Base-by-base conservation (phyloP, 2,797 vertebrate genomes). In the Lepilemur ruficaudatus region DNA sequence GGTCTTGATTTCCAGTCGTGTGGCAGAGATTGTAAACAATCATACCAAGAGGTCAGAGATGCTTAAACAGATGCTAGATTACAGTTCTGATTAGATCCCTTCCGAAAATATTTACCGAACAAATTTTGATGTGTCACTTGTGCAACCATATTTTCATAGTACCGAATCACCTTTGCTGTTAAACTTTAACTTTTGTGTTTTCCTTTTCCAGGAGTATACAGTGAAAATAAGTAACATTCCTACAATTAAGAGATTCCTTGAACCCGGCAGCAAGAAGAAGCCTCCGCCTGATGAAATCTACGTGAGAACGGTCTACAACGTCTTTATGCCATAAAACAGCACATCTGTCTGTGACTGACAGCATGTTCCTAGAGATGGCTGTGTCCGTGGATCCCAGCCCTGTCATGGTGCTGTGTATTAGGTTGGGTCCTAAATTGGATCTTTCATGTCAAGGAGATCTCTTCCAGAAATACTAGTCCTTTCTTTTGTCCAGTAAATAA, bases 251-350 rank as follows among this genome's bases (percentile, higher is more conserved):
- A 99, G 97, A 93, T 99, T 99, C 96, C 98, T 99, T 92, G 98
- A 99, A 96, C 99, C 99, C 3, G 99, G 99, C 48, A 99, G 99
- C 97, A 98, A 99, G 95, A 99, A 99, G 96, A 99, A 99, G 96
- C 98, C 98, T 0, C 98, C 96, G 3, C 98, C 99, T 0, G 99
- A 99, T 96, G 99, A 99, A 0, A 43, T 3, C 2, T 99, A 99
- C 0, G 7, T 97, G n/a, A 98, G 99, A 84, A 99, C 98, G 0
- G 98, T 99, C 72, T 65, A 88, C 95, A 98, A 98, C 20, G 85
- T 99, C 94, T 98, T 99, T 4, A 95, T 72, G 57, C 87, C 82
- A 0, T 98, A 90, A 97, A 92, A 32, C 7, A 30, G 5, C 15
- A 1, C 30, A 1, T 22, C 4, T 7, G 0, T 72, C 48, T 84